A percentile compares a stretch with the other conserved stretches of the same genome.
These are phyloP conservation scores for Eueides isabella DNA, from an alignment of 1,140 invertebrate species.

Conservation along the genomic window DNA sequence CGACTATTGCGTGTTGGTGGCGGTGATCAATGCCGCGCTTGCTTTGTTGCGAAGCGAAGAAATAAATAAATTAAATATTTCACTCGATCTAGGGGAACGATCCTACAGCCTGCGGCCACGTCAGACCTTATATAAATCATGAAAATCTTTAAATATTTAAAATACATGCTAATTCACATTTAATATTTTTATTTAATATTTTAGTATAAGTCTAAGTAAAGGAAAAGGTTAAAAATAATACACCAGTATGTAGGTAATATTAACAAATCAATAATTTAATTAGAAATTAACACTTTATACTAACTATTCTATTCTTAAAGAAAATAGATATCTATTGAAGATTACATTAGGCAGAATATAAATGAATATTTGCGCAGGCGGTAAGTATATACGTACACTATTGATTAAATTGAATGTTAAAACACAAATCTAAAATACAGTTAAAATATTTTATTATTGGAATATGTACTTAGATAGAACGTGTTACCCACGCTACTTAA, in stretches of 20 bases:
- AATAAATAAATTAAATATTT: no score
- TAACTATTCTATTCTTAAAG: slow-evolving; percentile 69
- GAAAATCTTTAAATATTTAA: no score
- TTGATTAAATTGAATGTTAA: slow-evolving; percentile 50
- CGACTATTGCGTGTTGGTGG: no score
- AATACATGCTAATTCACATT: no score
- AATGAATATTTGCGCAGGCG: slow-evolving; percentile 68
- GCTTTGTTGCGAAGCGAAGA: no score
- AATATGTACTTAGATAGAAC: slow-evolving; percentile 61
- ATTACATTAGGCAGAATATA: slow-evolving; percentile 68
- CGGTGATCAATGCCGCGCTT: no score
- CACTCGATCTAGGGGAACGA: no score
- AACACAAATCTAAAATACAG: slow-evolving; percentile 41
- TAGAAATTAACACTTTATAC: slow-evolving; percentile 77
- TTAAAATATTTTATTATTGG: slow-evolving; percentile 56
- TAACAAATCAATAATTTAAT: slow-evolving; percentile 79
- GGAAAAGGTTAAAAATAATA: slow-evolving; percentile 46
- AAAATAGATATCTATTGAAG: slow-evolving; percentile 71
- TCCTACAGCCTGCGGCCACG: no score
- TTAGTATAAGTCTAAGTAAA: background rate
- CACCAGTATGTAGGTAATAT: slow-evolving; percentile 53
- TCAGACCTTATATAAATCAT: no score
- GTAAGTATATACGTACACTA: slow-evolving; percentile 62
- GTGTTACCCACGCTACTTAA: slow-evolving; percentile 58
- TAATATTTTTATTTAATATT: no score